Percentiles rank a stretch among this genome's conserved stretches.
Evolutionary conservation across 2,797 vertebrate genomes (phyloP).

Genomic region (Orestias chungarensis): DNA sequence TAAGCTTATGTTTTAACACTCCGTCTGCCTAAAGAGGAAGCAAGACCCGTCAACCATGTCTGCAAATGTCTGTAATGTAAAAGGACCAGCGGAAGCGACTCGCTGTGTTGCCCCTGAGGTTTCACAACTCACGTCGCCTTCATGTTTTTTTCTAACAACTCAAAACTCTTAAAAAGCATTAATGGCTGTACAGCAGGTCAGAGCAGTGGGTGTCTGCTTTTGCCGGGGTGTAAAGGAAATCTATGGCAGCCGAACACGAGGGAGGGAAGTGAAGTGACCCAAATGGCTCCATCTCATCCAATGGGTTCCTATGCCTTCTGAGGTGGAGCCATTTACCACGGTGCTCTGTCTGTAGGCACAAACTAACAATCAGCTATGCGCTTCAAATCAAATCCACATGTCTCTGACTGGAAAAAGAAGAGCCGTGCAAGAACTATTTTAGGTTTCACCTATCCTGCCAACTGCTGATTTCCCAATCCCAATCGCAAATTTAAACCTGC

Average conservation of each 20-base stretch:
- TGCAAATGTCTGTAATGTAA: slow-evolving; percentile 3
- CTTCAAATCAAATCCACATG: slow-evolving; percentile 64
- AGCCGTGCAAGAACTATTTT: slow-evolving; percentile 47
- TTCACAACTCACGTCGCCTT: slow-evolving; percentile 5
- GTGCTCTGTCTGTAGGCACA: slow-evolving; percentile 40
- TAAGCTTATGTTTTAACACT: slow-evolving; percentile 17
- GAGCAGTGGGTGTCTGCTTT: slow-evolving; percentile 53
- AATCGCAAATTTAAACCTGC: slow-evolving; percentile 8
- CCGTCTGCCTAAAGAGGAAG: not conserved
- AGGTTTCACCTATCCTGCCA: slow-evolving; percentile 26
- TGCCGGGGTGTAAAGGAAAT: slow-evolving; percentile 75
- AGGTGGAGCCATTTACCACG: slow-evolving; percentile 50
- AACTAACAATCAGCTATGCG: slow-evolving; percentile 49
- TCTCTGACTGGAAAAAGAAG: slow-evolving; percentile 56
- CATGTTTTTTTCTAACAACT: slow-evolving; percentile 46
- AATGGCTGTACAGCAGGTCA: slow-evolving; percentile 72
- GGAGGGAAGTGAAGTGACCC: slow-evolving; percentile 71
- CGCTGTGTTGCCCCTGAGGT: slow-evolving; percentile 2
- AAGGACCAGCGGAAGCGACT: slow-evolving; percentile 9
- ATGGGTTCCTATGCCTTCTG: slow-evolving; percentile 37
- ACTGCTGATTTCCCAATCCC: slow-evolving; percentile 1
- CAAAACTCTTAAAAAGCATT: slow-evolving; percentile 58
- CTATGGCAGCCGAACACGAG: slow-evolving; percentile 75
- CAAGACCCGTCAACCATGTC: not conserved
- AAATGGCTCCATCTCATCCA: slow-evolving; percentile 58